These are phyloP conservation scores for Crioceris asparagi DNA, from an alignment of 2,888 invertebrate genomes.

Conservation along the genomic window DNA sequence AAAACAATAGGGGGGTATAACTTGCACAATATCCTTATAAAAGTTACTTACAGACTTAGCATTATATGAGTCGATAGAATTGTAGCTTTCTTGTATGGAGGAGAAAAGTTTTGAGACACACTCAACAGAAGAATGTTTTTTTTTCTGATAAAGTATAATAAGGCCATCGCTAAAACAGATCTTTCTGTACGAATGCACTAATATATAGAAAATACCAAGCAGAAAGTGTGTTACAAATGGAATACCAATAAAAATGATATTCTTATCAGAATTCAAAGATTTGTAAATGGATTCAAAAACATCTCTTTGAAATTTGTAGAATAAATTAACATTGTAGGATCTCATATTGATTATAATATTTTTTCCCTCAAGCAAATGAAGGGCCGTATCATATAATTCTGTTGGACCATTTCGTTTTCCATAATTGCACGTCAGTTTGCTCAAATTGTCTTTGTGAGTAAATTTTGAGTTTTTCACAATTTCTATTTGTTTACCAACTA, in stretches of 20 bases:
- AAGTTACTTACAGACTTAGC: constrained; percentile 6
- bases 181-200: constrained; percentile 23
- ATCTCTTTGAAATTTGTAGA: constrained; percentile 23
- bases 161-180: constrained; percentile 23
- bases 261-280: constrained; percentile 15
- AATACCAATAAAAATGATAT: constrained; percentile 28
- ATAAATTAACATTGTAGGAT: constrained; percentile 21
- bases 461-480: constrained; percentile 52
- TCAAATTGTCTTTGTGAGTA: constrained; percentile 23
- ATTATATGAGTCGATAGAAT: constrained; percentile 4
- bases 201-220: constrained; percentile 29
- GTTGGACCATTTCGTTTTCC: constrained; percentile 1
- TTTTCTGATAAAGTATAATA: constrained; percentile 16
- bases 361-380: constrained; percentile 12
- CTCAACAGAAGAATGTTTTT: neutral
- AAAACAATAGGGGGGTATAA: constrained; percentile 19
- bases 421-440: constrained; percentile 11
- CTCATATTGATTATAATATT: constrained; percentile 21
- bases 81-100: constrained; percentile 14
- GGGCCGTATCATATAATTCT: constrained; percentile 16
- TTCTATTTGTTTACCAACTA: constrained; percentile 42
- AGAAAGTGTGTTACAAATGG: constrained; percentile 32
- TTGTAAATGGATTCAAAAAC: constrained; percentile 20
- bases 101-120: constrained; percentile 13
- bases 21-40: constrained; percentile 21